Conservation (phyloP, 2,888 invertebrate genomes). For the Microctonus hyperodae region DNA sequence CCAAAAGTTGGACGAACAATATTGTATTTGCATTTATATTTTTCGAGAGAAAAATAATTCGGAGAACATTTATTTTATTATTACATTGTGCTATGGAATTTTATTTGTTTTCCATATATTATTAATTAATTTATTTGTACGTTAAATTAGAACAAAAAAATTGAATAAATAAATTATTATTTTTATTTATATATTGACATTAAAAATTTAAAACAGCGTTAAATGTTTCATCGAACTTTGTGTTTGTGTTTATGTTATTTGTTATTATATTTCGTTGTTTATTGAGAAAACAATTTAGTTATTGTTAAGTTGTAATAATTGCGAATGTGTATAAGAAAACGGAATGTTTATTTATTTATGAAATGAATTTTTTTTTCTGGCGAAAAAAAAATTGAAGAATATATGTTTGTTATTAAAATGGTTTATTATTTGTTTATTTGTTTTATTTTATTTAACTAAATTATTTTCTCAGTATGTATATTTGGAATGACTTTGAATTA, state of each 20-base stretch:
- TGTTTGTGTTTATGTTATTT: background rate
- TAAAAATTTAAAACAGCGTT: too few species aligned
- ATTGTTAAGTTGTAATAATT: background rate
- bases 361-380: too few species aligned
- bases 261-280: background rate
- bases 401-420: too few species aligned
- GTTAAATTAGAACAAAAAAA: background rate
- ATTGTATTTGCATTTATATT: too few species aligned
- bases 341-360: too few species aligned
- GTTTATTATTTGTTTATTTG: too few species aligned
- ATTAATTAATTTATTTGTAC: slow-evolving; percentile 11
- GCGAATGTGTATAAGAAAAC: too few species aligned
- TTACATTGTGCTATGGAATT: background rate
- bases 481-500: background rate
- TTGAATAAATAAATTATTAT: background rate
- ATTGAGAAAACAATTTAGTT: background rate
- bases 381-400: too few species aligned
- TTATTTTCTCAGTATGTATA: background rate
- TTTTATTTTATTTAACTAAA: background rate
- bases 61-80: slow-evolving; percentile 40
- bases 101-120: background rate
- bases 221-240: too few species aligned
- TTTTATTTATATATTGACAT: background rate
- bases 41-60: slow-evolving; percentile 33
- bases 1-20: background rate